Conservation (phyloP, 2,113 vertebrate species). For the Phoenicopterus ruber region DNA sequence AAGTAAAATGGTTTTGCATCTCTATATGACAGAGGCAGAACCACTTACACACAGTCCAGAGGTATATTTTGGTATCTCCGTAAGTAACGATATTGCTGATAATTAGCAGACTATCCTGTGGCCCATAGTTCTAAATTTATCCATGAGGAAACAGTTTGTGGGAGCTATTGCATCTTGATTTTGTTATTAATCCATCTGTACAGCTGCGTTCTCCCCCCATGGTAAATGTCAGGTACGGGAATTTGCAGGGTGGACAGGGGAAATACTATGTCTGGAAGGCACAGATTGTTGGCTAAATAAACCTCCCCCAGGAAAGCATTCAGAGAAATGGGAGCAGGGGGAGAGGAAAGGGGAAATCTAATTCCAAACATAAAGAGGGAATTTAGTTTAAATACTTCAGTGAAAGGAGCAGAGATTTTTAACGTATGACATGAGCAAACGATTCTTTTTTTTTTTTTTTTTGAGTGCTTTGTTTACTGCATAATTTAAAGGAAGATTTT, state of each 20-base stretch:
- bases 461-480: constrained; percentile 29
- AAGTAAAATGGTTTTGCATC: constrained; percentile 7
- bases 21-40: not conserved
- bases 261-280: not conserved
- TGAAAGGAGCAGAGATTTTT: not conserved
- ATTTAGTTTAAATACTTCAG: constrained; percentile 9
- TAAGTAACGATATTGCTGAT: not conserved
- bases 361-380: not conserved
- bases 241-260: constrained; percentile 3
- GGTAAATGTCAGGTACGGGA: not conserved
- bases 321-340: not conserved
- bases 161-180: not conserved
- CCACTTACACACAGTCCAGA: not conserved
- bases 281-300: constrained; percentile 21
- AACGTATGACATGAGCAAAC: not conserved
- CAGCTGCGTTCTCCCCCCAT: not conserved
- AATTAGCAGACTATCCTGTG: not conserved
- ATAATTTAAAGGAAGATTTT: constrained; percentile 58
- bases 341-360: not conserved
- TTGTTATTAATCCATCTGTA: constrained; percentile 6
- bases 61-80: not conserved
- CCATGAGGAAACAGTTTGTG: not conserved
- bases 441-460: not conserved
- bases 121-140: not conserved
- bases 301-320: not conserved